Conservation (phyloP, 2,888 invertebrate species). For the Bombylius discolor region DNA sequence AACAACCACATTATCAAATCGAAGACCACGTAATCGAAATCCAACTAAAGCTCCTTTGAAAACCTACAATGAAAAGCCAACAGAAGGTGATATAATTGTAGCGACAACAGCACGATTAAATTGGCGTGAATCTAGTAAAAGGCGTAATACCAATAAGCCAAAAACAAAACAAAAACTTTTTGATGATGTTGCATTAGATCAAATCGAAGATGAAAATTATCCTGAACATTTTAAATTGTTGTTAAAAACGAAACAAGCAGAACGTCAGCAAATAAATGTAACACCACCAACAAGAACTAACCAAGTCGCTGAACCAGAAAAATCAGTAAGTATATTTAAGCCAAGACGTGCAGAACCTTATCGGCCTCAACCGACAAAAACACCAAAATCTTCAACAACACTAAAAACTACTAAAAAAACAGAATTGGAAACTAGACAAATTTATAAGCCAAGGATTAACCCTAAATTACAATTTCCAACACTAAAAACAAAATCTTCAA, state of each 20-base stretch:
- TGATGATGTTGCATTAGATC: constrained; percentile 37
- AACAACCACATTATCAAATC: neutral
- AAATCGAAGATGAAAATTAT: constrained; percentile 50
- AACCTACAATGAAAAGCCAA: constrained; percentile 4
- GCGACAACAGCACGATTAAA: constrained; percentile 14
- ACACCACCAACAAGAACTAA: constrained; percentile 2
- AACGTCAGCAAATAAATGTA: neutral
- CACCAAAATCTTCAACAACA: constrained; percentile 10
- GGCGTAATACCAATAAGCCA: constrained; percentile 9
- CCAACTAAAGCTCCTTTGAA: neutral
- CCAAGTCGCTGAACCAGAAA: constrained; percentile 11
- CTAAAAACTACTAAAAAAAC: constrained; percentile 4
- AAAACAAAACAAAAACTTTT: constrained; percentile 9
- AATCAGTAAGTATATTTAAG: constrained; percentile 12
- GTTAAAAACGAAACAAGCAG: constrained; percentile 42
- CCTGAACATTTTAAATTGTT: constrained; percentile 53
- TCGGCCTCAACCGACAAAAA: constrained; percentile 13
- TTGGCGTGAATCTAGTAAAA: constrained; percentile 12
- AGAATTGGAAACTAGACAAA: constrained; percentile 1
- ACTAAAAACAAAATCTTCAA: constrained; percentile 9
- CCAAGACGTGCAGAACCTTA: constrained; percentile 16
- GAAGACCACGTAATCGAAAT: constrained; percentile 3
- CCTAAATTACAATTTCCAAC: constrained; percentile 14
- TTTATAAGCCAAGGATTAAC: constrained; percentile 13
- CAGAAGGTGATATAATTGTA: constrained; percentile 11